phyloP scores from a whole-genome alignment of 2,797 vertebrate species.

The Alauda arvensis region DNA sequence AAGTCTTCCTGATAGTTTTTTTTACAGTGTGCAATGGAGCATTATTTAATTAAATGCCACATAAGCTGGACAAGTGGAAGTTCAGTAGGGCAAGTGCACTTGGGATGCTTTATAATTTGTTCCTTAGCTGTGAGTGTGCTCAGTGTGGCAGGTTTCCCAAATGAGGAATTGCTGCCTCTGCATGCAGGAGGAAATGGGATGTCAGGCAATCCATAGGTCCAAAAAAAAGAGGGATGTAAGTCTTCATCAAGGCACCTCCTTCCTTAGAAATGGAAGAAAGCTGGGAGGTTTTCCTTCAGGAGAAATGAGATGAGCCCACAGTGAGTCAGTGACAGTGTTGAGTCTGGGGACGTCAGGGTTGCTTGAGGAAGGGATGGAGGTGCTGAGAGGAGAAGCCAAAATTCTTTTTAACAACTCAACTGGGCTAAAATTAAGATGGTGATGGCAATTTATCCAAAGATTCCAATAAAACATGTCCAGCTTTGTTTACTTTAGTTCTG shows the following conservation, averaged over 20 bases:
- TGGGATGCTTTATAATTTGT: not conserved
- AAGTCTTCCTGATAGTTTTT: constrained; percentile 1
- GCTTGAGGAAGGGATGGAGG: not conserved
- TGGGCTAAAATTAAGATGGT: not conserved
- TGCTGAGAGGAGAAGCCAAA: not conserved
- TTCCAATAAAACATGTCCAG: fast-evolving
- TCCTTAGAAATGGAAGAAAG: not conserved
- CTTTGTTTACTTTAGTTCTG: not conserved
- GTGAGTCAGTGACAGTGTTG: not conserved
- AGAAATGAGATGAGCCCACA: not conserved
- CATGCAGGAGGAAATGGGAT: not conserved
- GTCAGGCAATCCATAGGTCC: not conserved
- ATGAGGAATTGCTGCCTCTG: not conserved
- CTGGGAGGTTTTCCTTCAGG: not conserved
- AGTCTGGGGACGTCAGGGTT: not conserved
- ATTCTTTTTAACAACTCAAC: not conserved
- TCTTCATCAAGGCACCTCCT: not conserved
- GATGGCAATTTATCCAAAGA: not conserved
- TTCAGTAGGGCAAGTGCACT: not conserved
- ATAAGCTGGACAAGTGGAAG: constrained; percentile 18
- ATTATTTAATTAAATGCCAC: constrained; percentile 57
- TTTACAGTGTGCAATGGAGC: constrained; percentile 37
- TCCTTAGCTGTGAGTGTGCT: constrained; percentile 32
- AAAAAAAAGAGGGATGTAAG: not conserved
- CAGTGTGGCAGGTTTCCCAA: constrained; percentile 15